phyloP scores from a whole-genome alignment of 2,113 vertebrate genomes.

The Stictonetta naevosa region DNA sequence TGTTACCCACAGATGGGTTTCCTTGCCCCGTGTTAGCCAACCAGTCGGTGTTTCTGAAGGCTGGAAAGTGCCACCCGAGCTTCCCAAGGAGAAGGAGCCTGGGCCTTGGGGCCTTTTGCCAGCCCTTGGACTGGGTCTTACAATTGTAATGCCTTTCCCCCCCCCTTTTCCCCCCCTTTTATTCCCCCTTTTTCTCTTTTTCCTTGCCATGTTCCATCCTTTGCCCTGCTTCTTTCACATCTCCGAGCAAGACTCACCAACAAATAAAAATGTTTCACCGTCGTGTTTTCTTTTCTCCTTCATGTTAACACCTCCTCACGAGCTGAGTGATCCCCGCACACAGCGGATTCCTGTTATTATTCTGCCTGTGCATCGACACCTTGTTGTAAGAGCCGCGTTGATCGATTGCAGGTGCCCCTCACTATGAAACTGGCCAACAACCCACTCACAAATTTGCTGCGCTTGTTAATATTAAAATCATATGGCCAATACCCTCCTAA shows the following conservation, averaged over 20 bases:
- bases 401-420: constrained; percentile 68
- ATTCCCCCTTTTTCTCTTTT: no score
- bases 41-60: not conserved
- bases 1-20: not conserved
- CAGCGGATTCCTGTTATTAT: not conserved
- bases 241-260: not conserved
- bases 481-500: constrained; percentile 59
- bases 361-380: constrained; percentile 43
- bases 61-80: not conserved
- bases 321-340: constrained; percentile 17
- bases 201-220: accelerated
- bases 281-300: not conserved
- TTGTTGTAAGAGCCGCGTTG: constrained; percentile 49
- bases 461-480: constrained; percentile 71
- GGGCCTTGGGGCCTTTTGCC: not conserved
- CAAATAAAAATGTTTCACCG: not conserved
- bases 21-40: not conserved
- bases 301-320: constrained; percentile 34
- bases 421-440: constrained; percentile 19
- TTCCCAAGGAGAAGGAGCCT: not conserved
- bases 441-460: constrained; percentile 60
- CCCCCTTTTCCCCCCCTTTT: no score
- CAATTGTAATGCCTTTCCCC: not conserved
- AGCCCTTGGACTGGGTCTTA: not conserved
- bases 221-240: not conserved